Evolutionary conservation across 2,113 vertebrate genomes (phyloP).

Genomic region (Aix galericulata): DNA sequence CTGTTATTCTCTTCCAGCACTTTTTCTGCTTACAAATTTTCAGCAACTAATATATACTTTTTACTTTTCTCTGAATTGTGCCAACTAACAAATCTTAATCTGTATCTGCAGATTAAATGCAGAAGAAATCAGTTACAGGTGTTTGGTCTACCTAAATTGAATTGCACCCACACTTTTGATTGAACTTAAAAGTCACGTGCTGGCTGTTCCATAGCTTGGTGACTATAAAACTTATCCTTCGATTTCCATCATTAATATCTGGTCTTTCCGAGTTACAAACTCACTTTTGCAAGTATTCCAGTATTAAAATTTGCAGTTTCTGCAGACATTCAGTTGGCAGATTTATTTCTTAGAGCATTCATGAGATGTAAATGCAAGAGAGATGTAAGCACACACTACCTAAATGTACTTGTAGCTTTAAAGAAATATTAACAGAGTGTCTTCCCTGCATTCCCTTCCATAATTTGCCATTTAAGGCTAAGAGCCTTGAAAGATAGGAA

Average conservation of each 20-base stretch:
- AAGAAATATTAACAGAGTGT: neutral
- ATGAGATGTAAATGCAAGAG: slow-evolving; percentile 7
- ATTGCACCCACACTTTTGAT: neutral
- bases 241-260: slow-evolving; percentile 4
- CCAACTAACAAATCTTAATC: slow-evolving; percentile 31
- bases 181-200: neutral
- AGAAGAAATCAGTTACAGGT: slow-evolving; percentile 15
- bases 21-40: slow-evolving; percentile 30
- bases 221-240: neutral
- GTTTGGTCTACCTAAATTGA: neutral
- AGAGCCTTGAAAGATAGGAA: neutral
- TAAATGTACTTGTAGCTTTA: neutral
- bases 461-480: neutral
- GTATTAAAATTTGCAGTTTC: neutral
- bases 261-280: neutral
- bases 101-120: slow-evolving; percentile 17
- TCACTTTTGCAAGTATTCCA: neutral
- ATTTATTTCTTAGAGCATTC: neutral
- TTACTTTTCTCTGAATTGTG: slow-evolving; percentile 5
- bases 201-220: neutral
- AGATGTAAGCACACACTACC: neutral
- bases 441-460: neutral
- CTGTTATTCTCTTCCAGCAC: slow-evolving; percentile 2
- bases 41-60: neutral
- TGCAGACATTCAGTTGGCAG: neutral